Percentiles rank a stretch among this genome's conserved stretches.
These are phyloP conservation scores for Pogonognathellus flavescens DNA, from an alignment of 1,140 invertebrate species.

Conservation along the genomic window DNA sequence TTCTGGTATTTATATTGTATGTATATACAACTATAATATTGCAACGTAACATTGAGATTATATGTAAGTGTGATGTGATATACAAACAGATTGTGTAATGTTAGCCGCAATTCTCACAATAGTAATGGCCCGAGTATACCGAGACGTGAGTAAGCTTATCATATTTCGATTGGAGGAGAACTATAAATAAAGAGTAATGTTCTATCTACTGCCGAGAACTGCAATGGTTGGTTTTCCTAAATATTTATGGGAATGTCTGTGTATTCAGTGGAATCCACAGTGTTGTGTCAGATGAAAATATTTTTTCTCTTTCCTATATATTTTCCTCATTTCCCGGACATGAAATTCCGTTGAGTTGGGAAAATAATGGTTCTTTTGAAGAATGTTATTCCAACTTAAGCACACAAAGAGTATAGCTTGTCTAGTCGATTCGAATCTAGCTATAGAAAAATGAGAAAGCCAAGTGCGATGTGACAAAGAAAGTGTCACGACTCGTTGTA, in stretches of 20 bases:
- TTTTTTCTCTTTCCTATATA: neutral
- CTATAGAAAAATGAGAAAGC: neutral
- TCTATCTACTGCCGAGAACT: too few species aligned
- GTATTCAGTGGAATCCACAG: neutral
- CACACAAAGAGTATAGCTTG: neutral
- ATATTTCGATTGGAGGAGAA: too few species aligned
- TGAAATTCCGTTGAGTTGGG: neutral
- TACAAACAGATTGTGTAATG: too few species aligned
- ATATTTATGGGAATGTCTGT: neutral
- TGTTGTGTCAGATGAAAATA: neutral
- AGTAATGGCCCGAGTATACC: too few species aligned
- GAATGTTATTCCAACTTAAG: constrained; percentile 28
- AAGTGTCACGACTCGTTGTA: constrained; percentile 18
- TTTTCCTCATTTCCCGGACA: neutral
- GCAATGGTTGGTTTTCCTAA: neutral
- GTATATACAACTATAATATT: too few species aligned
- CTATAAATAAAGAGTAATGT: too few species aligned
- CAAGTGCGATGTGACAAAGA: constrained; percentile 7
- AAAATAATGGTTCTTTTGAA: constrained; percentile 4
- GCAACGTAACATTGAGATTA: too few species aligned
- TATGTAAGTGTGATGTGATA: too few species aligned
- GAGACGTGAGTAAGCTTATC: too few species aligned
- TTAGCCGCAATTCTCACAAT: too few species aligned
- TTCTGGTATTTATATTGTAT: too few species aligned
- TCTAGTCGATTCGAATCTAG: neutral